Percentiles rank a stretch among this genome's conserved stretches.
These are phyloP conservation scores for Thinocorus orbignyianus DNA, from an alignment of 2,113 vertebrate genomes.

Conservation along the genomic window DNA sequence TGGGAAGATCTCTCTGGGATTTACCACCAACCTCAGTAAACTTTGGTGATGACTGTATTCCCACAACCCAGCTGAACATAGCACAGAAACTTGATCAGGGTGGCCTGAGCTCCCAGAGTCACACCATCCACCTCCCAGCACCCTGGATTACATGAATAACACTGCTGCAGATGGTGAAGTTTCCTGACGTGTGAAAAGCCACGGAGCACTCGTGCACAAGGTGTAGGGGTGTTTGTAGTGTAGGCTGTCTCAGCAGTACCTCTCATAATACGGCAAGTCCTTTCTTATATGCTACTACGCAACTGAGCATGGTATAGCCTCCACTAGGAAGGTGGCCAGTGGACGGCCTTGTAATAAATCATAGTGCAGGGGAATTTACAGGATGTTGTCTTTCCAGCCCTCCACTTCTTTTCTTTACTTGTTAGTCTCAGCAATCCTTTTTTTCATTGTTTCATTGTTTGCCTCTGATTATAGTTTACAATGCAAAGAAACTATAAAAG, in stretches of 20 bases:
- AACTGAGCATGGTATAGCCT: neutral
- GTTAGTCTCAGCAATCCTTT: neutral
- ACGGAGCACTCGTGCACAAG: neutral
- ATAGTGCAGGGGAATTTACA: neutral
- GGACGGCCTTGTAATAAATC: neutral
- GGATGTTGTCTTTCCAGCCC: neutral
- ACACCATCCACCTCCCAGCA: rapidly evolving
- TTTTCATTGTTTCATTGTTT: neutral
- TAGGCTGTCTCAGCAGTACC: too few species aligned
- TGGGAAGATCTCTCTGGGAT: neutral
- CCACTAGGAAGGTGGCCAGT: neutral
- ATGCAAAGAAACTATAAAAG: neutral
- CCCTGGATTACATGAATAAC: neutral
- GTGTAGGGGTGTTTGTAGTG: neutral
- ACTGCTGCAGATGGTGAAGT: neutral
- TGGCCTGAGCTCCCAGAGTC: neutral
- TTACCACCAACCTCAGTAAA: neutral
- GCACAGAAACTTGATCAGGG: neutral
- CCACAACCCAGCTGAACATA: neutral
- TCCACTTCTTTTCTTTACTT: neutral
- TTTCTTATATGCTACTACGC: neutral
- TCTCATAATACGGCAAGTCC: neutral
- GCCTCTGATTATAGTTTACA: neutral
- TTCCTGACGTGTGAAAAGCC: rapidly evolving
- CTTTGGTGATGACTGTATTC: neutral